A percentile compares a stretch with the other conserved stretches of the same genome.
Evolutionary conservation across 2,888 invertebrate genomes (phyloP).

Genomic region (Aphrophora alni): DNA sequence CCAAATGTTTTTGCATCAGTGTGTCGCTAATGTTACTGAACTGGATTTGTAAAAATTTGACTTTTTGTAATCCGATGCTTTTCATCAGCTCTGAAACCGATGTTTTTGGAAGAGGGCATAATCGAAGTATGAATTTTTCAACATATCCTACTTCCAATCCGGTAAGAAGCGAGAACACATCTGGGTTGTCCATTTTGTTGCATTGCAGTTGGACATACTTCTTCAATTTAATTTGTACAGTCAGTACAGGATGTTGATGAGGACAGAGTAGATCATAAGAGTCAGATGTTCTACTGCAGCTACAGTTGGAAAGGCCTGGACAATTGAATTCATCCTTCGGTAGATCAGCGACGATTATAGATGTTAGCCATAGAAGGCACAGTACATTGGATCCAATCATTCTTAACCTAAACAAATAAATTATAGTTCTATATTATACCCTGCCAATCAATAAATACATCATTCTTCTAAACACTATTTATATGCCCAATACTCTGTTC

Average conservation of each 20-base stretch:
- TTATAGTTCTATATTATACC: not conserved
- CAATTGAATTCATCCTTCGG: not conserved
- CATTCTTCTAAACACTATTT: too few species aligned
- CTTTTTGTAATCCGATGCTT: slow-evolving; percentile 58
- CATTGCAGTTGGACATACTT: slow-evolving; percentile 43
- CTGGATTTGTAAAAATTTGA: slow-evolving; percentile 56
- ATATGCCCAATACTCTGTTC: too few species aligned
- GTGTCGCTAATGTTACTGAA: slow-evolving; percentile 62
- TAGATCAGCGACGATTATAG: not conserved
- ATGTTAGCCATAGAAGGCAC: not conserved
- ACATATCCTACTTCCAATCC: slow-evolving; percentile 59
- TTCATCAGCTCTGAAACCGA: slow-evolving; percentile 61
- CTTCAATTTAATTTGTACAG: slow-evolving; percentile 31
- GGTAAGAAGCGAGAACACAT: slow-evolving; percentile 60
- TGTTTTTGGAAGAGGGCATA: slow-evolving; percentile 63
- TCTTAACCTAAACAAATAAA: not conserved
- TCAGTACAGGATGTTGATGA: slow-evolving; percentile 42
- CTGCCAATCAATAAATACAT: too few species aligned
- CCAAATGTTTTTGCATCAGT: slow-evolving; percentile 65
- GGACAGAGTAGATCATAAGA: slow-evolving; percentile 21
- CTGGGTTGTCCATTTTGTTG: slow-evolving; percentile 27
- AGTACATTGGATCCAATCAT: not conserved
- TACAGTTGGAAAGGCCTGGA: slow-evolving; percentile 26
- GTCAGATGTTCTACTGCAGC: slow-evolving; percentile 36
- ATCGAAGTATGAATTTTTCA: slow-evolving; percentile 62